Conservation (phyloP, 2,113 vertebrate species). For the Pelusios castaneus region DNA sequence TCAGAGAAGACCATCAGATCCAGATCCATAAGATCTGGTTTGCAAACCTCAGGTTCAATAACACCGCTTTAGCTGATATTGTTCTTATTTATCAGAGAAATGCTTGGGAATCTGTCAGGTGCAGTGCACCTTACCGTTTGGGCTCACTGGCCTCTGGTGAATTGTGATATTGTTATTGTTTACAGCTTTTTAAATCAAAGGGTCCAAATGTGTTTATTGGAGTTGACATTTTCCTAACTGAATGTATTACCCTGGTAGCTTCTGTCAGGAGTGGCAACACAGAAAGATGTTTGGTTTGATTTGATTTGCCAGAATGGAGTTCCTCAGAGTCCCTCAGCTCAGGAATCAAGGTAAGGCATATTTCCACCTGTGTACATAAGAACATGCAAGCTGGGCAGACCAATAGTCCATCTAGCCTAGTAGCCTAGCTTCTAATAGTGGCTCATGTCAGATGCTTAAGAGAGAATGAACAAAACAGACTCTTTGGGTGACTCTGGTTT, state of each 20-base stretch:
- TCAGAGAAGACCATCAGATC: neutral
- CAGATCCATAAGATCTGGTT: slow-evolving; percentile 34
- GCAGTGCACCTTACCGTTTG: neutral
- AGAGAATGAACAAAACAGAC: neutral
- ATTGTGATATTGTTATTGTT: neutral
- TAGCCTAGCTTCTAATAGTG: too few relatives aligned
- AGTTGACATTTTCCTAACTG: neutral
- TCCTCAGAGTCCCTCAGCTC: neutral
- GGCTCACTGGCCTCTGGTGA: slow-evolving; percentile 14
- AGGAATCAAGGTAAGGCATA: neutral
- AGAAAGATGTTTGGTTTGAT: neutral
- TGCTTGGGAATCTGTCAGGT: fast-evolving
- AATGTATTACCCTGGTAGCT: neutral
- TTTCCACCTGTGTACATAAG: neutral
- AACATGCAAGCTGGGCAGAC: too few relatives aligned
- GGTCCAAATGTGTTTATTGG: neutral
- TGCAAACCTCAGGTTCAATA: slow-evolving; percentile 3
- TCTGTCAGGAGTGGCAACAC: neutral
- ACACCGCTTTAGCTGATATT: neutral
- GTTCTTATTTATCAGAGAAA: neutral
- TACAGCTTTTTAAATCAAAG: slow-evolving; percentile 14
- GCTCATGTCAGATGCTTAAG: neutral
- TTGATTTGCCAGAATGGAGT: neutral
- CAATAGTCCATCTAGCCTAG: too few relatives aligned
- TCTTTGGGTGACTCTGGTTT: neutral